Base-by-base conservation (phyloP, 2,888 invertebrate genomes). In the Lycophotia porphyrea region DNA sequence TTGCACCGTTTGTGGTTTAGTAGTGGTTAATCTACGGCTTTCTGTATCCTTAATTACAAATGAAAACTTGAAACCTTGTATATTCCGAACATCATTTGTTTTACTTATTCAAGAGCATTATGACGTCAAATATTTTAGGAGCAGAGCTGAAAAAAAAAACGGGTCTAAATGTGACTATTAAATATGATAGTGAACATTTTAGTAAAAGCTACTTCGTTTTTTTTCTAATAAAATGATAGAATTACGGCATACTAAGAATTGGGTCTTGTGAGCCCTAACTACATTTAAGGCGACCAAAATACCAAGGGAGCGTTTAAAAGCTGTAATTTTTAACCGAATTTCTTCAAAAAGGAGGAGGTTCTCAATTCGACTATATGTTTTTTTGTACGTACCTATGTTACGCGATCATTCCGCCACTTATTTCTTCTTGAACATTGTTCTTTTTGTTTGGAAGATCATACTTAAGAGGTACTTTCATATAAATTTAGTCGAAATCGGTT, bases 1-100 rank as follows among this genome's bases (percentile, higher is more conserved):
- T 71, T 83, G 64, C 67, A 71, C 72, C 70, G 67, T 74, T 71
- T 83, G 87, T 76, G 82, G 87, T 76, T 87, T 68, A 68, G 82
- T 87, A 85, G 76, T 77, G 80, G 84, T 85, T 81, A 73, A 52
- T 65, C 11, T 47, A 49, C 15, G 13, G 52, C n/a, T 60, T 68
- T 42, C 27, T 68, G 39, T 15, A 64, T 24, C 24, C 36, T 60
- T 66, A 67, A 70, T 68, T 52, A 44, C 34, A 68, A 55, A 44
- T 52, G 15, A 21, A 47, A 67, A 52, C 36, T 36, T 44, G n/a
- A 3, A 34, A 39, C 27, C 27, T 11, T 4, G 9, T 4, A 21
- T 58, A 2, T 60, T 39, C n/a, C n/a, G 1, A n/a, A 8, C 39
- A n/a, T 9, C 9, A 39, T n/a, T n/a, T 39, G n/a, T 8, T n/a